These are phyloP conservation scores for Hesperophylax magnus DNA, from an alignment of 1,140 invertebrate species.

Conservation along the genomic window DNA sequence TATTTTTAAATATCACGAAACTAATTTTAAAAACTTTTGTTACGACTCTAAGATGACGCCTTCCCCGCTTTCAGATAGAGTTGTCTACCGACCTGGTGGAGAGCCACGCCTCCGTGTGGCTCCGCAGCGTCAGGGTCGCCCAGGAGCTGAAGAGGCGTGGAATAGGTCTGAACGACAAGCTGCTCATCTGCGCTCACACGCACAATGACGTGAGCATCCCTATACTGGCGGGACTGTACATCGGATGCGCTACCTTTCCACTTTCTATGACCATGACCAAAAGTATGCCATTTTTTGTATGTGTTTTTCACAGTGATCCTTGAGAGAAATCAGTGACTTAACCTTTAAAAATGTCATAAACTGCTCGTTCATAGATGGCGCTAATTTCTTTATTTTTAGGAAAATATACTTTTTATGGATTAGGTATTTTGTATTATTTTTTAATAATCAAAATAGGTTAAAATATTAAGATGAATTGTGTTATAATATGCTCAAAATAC, in stretches of 20 bases:
- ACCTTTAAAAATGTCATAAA: too few relatives aligned
- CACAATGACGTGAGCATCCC: slow-evolving; percentile 42
- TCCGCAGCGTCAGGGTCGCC: slow-evolving; percentile 39
- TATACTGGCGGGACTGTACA: slow-evolving; percentile 26
- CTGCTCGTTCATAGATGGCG: too few relatives aligned
- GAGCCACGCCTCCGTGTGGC: slow-evolving; percentile 25
- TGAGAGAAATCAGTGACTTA: too few relatives aligned
- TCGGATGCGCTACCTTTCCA: slow-evolving; percentile 25
- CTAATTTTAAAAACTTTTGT: too few relatives aligned
- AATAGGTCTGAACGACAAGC: slow-evolving; percentile 22
- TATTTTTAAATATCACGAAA: too few relatives aligned
- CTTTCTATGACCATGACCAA: slow-evolving; percentile 26
- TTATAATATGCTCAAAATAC: too few relatives aligned
- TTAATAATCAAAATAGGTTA: too few relatives aligned
- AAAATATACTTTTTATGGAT: too few relatives aligned
- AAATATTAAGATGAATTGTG: too few relatives aligned
- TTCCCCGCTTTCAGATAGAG: slow-evolving; percentile 19
- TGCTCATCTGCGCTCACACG: slow-evolving; percentile 32
- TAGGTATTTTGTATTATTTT: too few relatives aligned
- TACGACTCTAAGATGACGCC: too few relatives aligned
- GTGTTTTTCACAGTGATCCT: neutral
- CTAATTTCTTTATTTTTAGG: too few relatives aligned
- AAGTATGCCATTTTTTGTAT: slow-evolving; percentile 18
- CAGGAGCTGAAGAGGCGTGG: slow-evolving; percentile 38
- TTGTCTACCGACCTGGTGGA: neutral